Evolutionary conservation across 1,140 invertebrate species (phyloP).

Genomic region (Tetramorium simillimum): DNA sequence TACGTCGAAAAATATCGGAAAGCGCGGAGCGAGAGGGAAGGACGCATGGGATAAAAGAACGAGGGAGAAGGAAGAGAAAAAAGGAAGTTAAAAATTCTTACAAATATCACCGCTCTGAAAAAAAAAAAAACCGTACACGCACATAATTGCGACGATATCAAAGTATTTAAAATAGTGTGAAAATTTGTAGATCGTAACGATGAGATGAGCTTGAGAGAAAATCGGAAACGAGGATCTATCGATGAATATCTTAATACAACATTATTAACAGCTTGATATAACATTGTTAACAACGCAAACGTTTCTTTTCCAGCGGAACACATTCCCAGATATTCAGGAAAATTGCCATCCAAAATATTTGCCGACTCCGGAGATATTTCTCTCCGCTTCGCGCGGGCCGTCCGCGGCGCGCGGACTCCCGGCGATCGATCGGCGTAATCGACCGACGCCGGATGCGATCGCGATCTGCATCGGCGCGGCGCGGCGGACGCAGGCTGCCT

Average conservation of each 20-base stretch:
- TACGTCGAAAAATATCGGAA: conserved; percentile 30
- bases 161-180: not conserved
- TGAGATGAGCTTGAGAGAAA: not conserved
- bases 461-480: conserved; percentile 3
- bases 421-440: not conserved
- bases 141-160: not conserved
- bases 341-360: conserved; percentile 20
- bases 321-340: not conserved
- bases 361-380: not conserved
- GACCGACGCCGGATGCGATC: not conserved
- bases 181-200: not conserved
- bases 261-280: not conserved
- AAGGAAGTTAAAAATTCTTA: not conserved
- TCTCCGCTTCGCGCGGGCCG: conserved; percentile 17
- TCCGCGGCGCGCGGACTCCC: not conserved
- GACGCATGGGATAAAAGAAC: not conserved
- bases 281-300: not conserved
- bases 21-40: not conserved
- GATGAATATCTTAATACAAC: not conserved
- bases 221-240: not conserved
- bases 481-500: not conserved
- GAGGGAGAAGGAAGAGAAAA: conserved; percentile 1
- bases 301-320: not conserved
- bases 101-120: not conserved
- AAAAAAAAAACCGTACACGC: too few species aligned